Conservation (phyloP, 1,140 invertebrate genomes). For the Heliconius congener region DNA sequence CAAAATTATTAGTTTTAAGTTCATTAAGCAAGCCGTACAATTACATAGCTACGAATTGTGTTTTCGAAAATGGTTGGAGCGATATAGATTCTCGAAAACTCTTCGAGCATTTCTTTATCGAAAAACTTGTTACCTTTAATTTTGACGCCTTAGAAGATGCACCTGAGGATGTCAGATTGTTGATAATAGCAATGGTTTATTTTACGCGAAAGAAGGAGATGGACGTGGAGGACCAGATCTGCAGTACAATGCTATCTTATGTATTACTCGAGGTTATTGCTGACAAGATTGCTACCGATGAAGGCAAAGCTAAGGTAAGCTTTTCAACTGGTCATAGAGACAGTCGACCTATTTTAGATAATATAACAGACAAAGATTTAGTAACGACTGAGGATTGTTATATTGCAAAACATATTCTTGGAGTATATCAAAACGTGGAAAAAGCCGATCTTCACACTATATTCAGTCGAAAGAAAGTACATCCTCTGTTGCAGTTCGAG, state of each 20-base stretch:
- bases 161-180: slow-evolving; percentile 40
- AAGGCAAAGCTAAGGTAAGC: neutral
- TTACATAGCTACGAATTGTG: slow-evolving; percentile 34
- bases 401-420: slow-evolving; percentile 28
- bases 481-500: slow-evolving; percentile 47
- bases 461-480: slow-evolving; percentile 33
- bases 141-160: slow-evolving; percentile 30
- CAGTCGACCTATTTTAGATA: neutral
- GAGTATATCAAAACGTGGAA: slow-evolving; percentile 33
- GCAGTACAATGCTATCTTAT: slow-evolving; percentile 45
- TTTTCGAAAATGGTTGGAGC: slow-evolving; percentile 53
- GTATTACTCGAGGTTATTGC: slow-evolving; percentile 36
- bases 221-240: slow-evolving; percentile 28
- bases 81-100: slow-evolving; percentile 31
- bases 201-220: slow-evolving; percentile 38
- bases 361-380: slow-evolving; percentile 21
- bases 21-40: slow-evolving; percentile 37
- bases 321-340: neutral
- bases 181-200: slow-evolving; percentile 48
- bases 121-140: slow-evolving; percentile 37
- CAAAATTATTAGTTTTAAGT: neutral
- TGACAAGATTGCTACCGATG: neutral
- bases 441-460: slow-evolving; percentile 27
- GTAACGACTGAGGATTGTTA: slow-evolving; percentile 33
- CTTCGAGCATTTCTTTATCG: slow-evolving; percentile 47